Conservation (phyloP, 2,113 vertebrate genomes). For the Felis catus region DNA sequence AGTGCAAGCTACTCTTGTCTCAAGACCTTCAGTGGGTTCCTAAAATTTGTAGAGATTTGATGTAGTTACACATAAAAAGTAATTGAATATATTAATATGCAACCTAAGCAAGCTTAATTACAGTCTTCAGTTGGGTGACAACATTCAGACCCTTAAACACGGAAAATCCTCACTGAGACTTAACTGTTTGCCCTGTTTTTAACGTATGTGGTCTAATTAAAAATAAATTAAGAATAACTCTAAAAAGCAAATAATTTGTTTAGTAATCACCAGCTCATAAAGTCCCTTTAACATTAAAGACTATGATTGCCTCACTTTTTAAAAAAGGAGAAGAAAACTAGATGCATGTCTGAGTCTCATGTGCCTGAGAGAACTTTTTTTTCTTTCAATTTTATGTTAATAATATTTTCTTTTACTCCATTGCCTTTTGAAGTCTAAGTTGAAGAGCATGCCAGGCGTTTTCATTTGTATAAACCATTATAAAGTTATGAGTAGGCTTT, state of each 20-base stretch:
- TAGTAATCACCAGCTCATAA: conserved; percentile 83
- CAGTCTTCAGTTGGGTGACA: neutral
- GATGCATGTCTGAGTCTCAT: conserved; percentile 87
- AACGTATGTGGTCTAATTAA: conserved; percentile 80
- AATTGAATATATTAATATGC: neutral
- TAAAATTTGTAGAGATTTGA: neutral
- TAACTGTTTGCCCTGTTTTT: conserved; percentile 75
- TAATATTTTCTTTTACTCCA: conserved; percentile 80
- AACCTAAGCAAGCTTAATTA: neutral
- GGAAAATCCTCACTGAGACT: conserved; percentile 82
- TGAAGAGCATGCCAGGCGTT: conserved; percentile 85
- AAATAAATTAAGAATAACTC: conserved; percentile 83
- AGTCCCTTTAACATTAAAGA: conserved; percentile 89
- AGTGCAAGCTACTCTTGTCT: neutral
- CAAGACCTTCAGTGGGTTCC: neutral
- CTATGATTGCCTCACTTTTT: conserved; percentile 81
- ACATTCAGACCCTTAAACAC: conserved; percentile 53
- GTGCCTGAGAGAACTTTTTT: conserved; percentile 86
- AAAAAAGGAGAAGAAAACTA: conserved; percentile 73
- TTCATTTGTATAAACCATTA: conserved; percentile 82
- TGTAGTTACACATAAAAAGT: neutral
- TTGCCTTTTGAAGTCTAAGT: conserved; percentile 84
- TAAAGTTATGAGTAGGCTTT: conserved; percentile 81
- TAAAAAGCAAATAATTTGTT: conserved; percentile 87
- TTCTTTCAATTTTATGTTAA: conserved; percentile 77